Conservation (phyloP, 2,113 vertebrate genomes). For the Neolamprologus brichardi region DNA sequence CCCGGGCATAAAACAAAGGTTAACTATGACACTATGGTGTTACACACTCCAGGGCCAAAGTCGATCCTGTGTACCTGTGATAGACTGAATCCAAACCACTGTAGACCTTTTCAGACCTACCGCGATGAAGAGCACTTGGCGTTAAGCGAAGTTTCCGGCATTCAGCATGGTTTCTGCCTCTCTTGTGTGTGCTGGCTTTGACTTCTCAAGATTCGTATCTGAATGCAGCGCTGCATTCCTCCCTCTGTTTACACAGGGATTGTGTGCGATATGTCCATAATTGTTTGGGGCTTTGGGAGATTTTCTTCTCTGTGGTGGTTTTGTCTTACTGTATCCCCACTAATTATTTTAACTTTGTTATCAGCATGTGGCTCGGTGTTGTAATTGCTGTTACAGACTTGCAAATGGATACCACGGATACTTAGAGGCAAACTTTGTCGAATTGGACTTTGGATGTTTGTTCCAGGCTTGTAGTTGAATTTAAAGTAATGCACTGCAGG, state of each 20-base stretch:
- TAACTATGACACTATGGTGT: slow-evolving; percentile 40
- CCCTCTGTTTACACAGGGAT: slow-evolving; percentile 37
- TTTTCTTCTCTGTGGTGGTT: slow-evolving; percentile 43
- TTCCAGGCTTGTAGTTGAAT: background rate
- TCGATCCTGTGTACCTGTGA: background rate
- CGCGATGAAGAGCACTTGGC: background rate
- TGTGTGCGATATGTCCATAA: slow-evolving; percentile 35
- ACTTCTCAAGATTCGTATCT: slow-evolving; percentile 40
- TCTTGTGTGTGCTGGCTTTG: slow-evolving; percentile 8
- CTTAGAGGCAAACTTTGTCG: background rate
- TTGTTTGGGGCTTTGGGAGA: slow-evolving; percentile 52
- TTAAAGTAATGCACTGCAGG: background rate
- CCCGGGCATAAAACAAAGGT: slow-evolving; percentile 58
- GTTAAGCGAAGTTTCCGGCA: slow-evolving; percentile 7
- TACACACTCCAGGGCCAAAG: slow-evolving; percentile 29
- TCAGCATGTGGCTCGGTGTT: slow-evolving; percentile 15
- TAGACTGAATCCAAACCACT: background rate
- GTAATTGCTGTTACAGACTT: slow-evolving; percentile 1
- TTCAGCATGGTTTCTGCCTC: background rate
- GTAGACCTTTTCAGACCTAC: background rate
- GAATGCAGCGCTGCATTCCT: slow-evolving; percentile 34
- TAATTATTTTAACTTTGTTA: slow-evolving; percentile 47
- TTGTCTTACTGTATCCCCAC: slow-evolving; percentile 18
- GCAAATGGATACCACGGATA: background rate
- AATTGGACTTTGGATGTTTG: background rate